Evolutionary conservation across 2,797 vertebrate genomes (phyloP).

Genomic region (Lerista edwardsae): DNA sequence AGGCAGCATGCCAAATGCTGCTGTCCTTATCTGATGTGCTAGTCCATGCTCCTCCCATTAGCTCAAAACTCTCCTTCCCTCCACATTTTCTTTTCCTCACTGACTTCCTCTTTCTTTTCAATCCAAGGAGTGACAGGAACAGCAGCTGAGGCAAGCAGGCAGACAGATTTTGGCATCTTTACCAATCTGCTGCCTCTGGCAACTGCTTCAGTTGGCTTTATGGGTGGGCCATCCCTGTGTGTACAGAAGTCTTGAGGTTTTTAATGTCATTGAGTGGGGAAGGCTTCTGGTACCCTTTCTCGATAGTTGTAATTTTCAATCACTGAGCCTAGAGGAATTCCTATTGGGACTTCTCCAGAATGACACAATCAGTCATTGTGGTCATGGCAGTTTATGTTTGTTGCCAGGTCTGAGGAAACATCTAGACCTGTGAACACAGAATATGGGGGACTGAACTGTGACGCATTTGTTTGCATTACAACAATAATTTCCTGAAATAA

Average conservation of each 20-base stretch:
- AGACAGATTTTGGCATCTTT: no score
- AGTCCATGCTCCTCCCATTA: no score
- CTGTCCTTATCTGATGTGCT: no score
- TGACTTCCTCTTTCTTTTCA: no score
- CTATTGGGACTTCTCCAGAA: not conserved
- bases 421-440: not conserved
- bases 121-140: no score
- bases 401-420: not conserved
- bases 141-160: no score
- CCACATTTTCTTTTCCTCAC: no score
- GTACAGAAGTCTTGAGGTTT: not conserved
- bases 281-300: not conserved
- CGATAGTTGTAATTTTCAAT: not conserved
- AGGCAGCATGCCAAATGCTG: no score
- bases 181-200: no score
- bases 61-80: no score
- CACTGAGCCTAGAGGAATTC: not conserved
- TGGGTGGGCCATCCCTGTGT: not conserved
- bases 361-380: not conserved
- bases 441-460: not conserved
- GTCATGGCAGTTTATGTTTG: not conserved
- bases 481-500: not conserved
- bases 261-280: not conserved
- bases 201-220: no score
- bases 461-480: not conserved